Percentiles rank a stretch among this genome's conserved stretches.
Conservation (phyloP, 2,797 vertebrate genomes). For the Anabacerthia variegaticeps region DNA sequence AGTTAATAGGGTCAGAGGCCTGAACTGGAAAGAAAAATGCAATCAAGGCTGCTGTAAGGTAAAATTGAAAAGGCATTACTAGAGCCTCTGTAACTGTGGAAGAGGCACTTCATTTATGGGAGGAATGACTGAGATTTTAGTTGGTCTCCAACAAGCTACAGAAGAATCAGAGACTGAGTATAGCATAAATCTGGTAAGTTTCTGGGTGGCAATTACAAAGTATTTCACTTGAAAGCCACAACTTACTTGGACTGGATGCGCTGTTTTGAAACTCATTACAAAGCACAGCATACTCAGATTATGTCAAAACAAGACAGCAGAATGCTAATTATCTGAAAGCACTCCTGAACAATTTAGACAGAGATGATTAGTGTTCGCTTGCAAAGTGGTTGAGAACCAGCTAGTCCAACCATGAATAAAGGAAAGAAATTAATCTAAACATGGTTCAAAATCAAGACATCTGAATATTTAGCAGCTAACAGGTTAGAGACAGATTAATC, state of each 20-base stretch:
- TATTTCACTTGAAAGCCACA: not conserved
- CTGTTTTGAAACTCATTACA: slow-evolving; percentile 7
- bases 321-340: slow-evolving; percentile 12
- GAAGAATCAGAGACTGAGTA: not conserved
- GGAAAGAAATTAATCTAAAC: not conserved
- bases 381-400: not conserved
- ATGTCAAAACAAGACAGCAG: slow-evolving; percentile 32
- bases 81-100: not conserved
- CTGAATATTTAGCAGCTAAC: not conserved
- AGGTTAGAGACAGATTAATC: not conserved
- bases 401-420: not conserved
- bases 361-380: not conserved
- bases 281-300: not conserved
- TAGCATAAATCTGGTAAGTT: not conserved
- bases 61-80: not conserved
- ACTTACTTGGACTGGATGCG: not conserved
- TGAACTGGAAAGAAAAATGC: not conserved
- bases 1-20: not conserved
- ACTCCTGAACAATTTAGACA: not conserved
- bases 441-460: not conserved
- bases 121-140: not conserved
- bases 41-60: not conserved
- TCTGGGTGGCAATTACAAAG: not conserved
- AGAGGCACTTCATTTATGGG: not conserved
- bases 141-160: not conserved